A percentile compares a stretch with the other conserved stretches of the same genome.
Evolutionary conservation across 2,888 invertebrate genomes (phyloP).

Genomic region (Aporophyla lueneburgensis): DNA sequence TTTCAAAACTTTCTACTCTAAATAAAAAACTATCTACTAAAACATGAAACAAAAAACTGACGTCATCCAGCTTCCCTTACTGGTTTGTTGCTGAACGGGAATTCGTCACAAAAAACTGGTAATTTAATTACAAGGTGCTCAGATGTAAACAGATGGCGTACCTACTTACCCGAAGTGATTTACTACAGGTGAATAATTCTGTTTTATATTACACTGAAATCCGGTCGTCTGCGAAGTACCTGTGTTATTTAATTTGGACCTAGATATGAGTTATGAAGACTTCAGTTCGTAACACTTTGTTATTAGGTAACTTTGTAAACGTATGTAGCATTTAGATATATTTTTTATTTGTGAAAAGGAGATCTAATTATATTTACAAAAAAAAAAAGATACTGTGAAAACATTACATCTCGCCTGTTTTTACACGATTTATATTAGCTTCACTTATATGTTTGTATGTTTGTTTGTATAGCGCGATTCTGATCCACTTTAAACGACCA

Average conservation of each 20-base stretch:
- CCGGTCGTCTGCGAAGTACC: constrained; percentile 73
- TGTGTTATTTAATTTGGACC: constrained; percentile 62
- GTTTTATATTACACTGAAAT: constrained; percentile 84
- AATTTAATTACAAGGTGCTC: constrained; percentile 80
- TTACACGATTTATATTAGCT: too few species aligned
- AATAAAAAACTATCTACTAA: constrained; percentile 7
- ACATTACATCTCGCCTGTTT: background rate
- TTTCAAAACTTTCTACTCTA: constrained; percentile 1
- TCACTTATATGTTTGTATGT: too few species aligned
- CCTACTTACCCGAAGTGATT: constrained; percentile 78
- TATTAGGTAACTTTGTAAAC: constrained; percentile 50
- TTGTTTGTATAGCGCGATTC: too few species aligned
- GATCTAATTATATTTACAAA: background rate
- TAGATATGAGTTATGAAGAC: constrained; percentile 71
- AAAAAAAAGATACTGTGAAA: background rate
- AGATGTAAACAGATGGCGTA: constrained; percentile 79
- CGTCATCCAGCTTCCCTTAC: constrained; percentile 39
- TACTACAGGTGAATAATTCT: constrained; percentile 85
- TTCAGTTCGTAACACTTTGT: constrained; percentile 56
- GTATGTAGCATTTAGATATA: constrained; percentile 22
- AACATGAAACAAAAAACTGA: constrained; percentile 23
- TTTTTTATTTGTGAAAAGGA: constrained; percentile 24
- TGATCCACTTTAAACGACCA: too few species aligned
- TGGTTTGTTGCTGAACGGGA: constrained; percentile 63
- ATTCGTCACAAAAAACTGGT: constrained; percentile 75